phyloP scores from a whole-genome alignment of 2,888 invertebrate species.

The Rhamphomyia laevipes region DNA sequence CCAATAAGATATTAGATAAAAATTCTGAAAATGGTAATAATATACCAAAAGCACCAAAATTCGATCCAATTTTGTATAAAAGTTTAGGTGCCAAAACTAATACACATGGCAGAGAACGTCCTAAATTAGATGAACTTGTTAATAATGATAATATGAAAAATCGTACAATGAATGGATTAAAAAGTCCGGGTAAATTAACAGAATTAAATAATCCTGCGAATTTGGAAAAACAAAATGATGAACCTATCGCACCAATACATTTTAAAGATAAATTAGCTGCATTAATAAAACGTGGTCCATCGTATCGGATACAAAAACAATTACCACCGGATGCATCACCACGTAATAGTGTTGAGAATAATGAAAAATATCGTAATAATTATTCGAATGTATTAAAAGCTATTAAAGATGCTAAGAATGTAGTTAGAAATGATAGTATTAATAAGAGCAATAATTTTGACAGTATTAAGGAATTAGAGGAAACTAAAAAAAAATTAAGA shows the following conservation, averaged over 20 bases:
- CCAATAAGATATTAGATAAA: not conserved
- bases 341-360: constrained; percentile 12
- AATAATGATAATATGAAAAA: constrained; percentile 7
- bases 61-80: constrained; percentile 31
- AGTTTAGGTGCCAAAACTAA: constrained; percentile 24
- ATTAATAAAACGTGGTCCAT: constrained; percentile 28
- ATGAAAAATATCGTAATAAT: not conserved
- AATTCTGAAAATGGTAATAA: constrained; percentile 5
- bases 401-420: not conserved
- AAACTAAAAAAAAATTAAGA: not conserved
- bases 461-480: not conserved
- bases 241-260: constrained; percentile 14
- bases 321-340: not conserved
- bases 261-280: constrained; percentile 32
- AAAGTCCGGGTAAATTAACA: constrained; percentile 7
- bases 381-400: not conserved
- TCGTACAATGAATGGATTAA: not conserved
- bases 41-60: constrained; percentile 32
- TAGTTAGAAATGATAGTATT: not conserved
- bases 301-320: constrained; percentile 22
- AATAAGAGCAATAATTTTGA: not conserved
- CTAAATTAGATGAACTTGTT: constrained; percentile 22
- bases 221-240: not conserved
- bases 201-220: constrained; percentile 6
- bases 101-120: constrained; percentile 19